Percentiles rank a stretch among this genome's conserved stretches.
These are phyloP conservation scores for Pseudomyrmex concolor DNA, from an alignment of 1,140 invertebrate species.

Conservation along the genomic window DNA sequence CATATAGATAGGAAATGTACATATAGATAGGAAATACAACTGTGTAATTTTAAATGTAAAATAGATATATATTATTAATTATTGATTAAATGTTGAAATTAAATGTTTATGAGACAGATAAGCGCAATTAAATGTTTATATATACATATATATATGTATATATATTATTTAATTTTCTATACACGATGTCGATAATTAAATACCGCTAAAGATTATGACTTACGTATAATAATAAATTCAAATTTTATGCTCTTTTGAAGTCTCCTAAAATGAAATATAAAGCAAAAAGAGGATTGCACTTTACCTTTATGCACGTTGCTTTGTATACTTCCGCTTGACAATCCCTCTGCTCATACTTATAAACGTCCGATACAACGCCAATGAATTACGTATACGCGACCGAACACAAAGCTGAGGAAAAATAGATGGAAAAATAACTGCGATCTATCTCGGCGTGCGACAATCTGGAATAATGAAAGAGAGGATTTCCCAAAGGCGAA, in stretches of 20 bases:
- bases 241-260: constrained; percentile 21
- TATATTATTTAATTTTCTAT: constrained; percentile 23
- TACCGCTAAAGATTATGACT: not conserved
- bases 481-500: constrained; percentile 51
- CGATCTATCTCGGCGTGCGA: constrained; percentile 1
- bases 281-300: constrained; percentile 3
- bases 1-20: not conserved
- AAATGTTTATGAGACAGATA: constrained; percentile 21
- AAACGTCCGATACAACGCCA: not conserved
- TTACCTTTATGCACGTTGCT: not conserved
- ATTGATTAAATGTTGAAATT: not conserved
- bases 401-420: constrained; percentile 9
- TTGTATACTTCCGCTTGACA: not conserved
- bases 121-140: not conserved
- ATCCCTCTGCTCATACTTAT: constrained; percentile 21
- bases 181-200: not conserved
- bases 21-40: not conserved
- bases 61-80: not conserved
- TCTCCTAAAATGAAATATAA: constrained; percentile 15
- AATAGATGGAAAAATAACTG: constrained; percentile 44
- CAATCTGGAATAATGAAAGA: constrained; percentile 49
- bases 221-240: constrained; percentile 17
- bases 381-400: constrained; percentile 26
- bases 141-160: not conserved
- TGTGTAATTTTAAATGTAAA: constrained; percentile 9